Conservation (phyloP, 2,888 invertebrate genomes). For the Dryomyza anilis region DNA sequence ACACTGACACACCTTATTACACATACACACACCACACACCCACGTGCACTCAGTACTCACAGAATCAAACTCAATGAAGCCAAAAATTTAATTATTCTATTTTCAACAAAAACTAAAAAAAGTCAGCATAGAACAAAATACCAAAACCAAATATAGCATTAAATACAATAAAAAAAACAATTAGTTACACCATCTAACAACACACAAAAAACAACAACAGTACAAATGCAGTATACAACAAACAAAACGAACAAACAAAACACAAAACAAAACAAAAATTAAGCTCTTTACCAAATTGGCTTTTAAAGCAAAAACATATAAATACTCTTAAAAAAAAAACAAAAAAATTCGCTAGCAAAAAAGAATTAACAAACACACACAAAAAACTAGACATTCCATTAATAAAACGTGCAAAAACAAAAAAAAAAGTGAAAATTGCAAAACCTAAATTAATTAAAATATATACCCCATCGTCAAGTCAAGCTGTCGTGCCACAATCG, state of each 20-base stretch:
- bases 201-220: too few relatives aligned
- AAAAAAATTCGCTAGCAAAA: not conserved
- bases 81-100: slow-evolving; percentile 13
- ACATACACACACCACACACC: not conserved
- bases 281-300: slow-evolving; percentile 11
- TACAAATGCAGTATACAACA: slow-evolving; percentile 23
- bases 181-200: too few relatives aligned
- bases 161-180: slow-evolving; percentile 9
- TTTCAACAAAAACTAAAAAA: slow-evolving; percentile 28
- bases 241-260: slow-evolving; percentile 11
- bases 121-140: slow-evolving; percentile 6
- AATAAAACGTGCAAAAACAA: not conserved
- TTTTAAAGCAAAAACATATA: slow-evolving; percentile 16
- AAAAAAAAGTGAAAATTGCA: too few relatives aligned
- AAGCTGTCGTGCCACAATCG: too few relatives aligned
- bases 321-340: too few relatives aligned
- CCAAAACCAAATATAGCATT: slow-evolving; percentile 29
- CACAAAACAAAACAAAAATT: slow-evolving; percentile 2
- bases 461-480: too few relatives aligned
- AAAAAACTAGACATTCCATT: slow-evolving; percentile 26
- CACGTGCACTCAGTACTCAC: slow-evolving; percentile 5
- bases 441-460: not conserved
- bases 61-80: slow-evolving; percentile 11
- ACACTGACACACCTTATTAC: not conserved
- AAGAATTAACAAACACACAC: not conserved